These are phyloP conservation scores for Sinocyclocheilus grahami DNA, from an alignment of 2,113 vertebrate species.

Conservation along the genomic window DNA sequence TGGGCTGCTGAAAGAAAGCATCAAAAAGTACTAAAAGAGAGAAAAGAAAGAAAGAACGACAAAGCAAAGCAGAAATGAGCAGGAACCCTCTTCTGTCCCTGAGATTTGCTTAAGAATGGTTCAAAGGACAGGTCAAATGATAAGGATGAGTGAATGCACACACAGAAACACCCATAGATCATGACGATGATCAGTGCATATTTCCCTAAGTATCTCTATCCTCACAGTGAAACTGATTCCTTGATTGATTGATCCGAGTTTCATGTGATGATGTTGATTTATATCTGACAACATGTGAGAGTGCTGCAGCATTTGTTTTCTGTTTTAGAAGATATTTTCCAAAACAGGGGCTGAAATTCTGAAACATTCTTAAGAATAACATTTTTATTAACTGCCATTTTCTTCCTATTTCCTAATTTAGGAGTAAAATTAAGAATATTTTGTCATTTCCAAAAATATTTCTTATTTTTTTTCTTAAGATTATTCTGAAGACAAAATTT, in stretches of 20 bases:
- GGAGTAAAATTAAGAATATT: background rate
- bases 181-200: conserved; percentile 49
- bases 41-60: conserved; percentile 7
- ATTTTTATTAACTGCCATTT: background rate
- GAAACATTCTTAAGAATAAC: background rate
- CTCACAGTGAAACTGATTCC: conserved; percentile 24
- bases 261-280: background rate
- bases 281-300: background rate
- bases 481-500: too few species aligned
- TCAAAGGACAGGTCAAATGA: conserved; percentile 52
- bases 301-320: background rate
- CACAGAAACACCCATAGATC: conserved; percentile 46
- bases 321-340: background rate
- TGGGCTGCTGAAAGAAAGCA: conserved; percentile 59
- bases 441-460: background rate
- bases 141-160: conserved; percentile 19
- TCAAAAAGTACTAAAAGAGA: conserved; percentile 37
- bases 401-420: background rate
- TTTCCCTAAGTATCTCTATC: conserved; percentile 1
- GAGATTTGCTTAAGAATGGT: conserved; percentile 27
- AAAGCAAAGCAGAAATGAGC: background rate
- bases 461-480: too few species aligned
- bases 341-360: background rate
- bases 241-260: background rate
- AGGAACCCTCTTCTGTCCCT: conserved; percentile 7